Evolutionary conservation across 2,113 vertebrate genomes (phyloP).

Genomic region (Carassius gibelio): DNA sequence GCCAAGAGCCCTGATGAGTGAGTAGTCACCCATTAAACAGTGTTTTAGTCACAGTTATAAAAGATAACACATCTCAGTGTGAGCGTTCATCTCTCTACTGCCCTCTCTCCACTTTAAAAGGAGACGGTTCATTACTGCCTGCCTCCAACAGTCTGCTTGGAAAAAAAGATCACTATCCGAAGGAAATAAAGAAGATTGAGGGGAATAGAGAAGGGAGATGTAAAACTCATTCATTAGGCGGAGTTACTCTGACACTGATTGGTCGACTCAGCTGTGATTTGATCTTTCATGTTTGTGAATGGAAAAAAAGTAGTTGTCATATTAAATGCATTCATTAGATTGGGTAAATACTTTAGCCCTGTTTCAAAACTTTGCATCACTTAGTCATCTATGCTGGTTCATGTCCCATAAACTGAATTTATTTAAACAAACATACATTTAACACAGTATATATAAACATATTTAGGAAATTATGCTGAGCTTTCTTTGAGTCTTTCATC

Average conservation of each 20-base stretch:
- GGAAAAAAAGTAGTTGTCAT: neutral
- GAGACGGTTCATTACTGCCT: constrained; percentile 44
- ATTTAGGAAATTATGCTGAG: neutral
- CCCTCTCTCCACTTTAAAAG: constrained; percentile 37
- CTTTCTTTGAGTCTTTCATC: neutral
- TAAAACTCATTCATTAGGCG: neutral
- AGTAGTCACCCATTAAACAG: constrained; percentile 48
- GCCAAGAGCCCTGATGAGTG: constrained; percentile 48
- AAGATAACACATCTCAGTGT: constrained; percentile 41
- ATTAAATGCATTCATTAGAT: neutral
- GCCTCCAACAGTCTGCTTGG: constrained; percentile 35
- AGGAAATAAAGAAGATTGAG: neutral
- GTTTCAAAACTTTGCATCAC: neutral
- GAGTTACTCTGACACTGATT: neutral
- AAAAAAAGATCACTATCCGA: constrained; percentile 28
- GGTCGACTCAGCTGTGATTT: constrained; percentile 7
- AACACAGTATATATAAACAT: too few species aligned
- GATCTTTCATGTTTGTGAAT: neutral
- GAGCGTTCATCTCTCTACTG: constrained; percentile 29
- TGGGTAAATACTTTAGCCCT: neutral
- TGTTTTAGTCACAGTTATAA: constrained; percentile 35
- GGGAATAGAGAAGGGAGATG: neutral
- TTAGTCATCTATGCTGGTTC: too few species aligned
- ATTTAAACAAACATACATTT: too few species aligned
- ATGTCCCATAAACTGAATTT: too few species aligned